Evolutionary conservation across 2,113 vertebrate genomes (phyloP).

Genomic region (Laticauda laticaudata): DNA sequence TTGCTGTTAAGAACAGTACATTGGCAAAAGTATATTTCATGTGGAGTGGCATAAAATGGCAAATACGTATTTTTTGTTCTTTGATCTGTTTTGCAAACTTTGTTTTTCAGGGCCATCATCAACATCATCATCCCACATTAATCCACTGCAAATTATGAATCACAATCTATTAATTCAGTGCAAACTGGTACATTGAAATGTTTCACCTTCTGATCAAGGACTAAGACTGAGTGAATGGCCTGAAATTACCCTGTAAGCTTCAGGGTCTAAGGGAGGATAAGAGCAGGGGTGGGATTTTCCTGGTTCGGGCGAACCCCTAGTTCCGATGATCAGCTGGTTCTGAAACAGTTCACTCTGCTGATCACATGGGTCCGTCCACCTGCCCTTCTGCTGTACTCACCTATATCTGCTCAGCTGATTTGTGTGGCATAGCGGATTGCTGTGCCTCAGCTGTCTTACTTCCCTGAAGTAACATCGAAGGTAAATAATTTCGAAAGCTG

Average conservation of each 20-base stretch:
- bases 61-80: neutral
- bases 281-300: neutral
- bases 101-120: neutral
- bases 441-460: too few species aligned
- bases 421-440: too few species aligned
- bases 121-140: neutral
- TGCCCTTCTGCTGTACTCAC: too few species aligned
- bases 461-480: too few species aligned
- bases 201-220: neutral
- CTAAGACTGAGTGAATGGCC: neutral
- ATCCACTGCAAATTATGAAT: neutral
- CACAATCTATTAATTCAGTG: neutral
- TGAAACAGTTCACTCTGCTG: too few species aligned
- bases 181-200: neutral
- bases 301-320: too few species aligned
- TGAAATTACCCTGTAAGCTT: neutral
- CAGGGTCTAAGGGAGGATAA: neutral
- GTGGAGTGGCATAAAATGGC: neutral
- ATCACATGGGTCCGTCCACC: too few species aligned
- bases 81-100: neutral
- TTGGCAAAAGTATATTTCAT: neutral
- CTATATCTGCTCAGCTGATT: too few species aligned
- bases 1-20: neutral
- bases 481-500: too few species aligned
- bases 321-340: too few species aligned